Conservation (phyloP, 2,113 vertebrate species). For the Chaetorhynchus papuensis region DNA sequence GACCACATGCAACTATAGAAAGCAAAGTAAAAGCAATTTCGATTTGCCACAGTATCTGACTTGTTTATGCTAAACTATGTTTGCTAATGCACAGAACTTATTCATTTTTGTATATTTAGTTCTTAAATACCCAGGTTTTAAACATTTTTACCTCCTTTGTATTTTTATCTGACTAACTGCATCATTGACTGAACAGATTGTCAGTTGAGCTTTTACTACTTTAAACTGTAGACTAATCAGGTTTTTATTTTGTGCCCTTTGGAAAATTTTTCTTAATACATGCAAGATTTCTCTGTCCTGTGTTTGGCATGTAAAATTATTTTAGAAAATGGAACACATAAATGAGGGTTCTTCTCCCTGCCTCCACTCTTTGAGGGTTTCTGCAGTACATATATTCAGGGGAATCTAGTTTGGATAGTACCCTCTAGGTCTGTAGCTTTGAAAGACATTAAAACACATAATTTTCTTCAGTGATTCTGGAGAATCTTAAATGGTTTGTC, state of each 20-base stretch:
- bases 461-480: not conserved
- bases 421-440: not conserved
- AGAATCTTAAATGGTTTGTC: not conserved
- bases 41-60: not conserved
- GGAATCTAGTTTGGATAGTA: not conserved
- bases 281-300: not conserved
- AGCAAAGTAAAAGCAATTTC: not conserved
- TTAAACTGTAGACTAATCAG: not conserved
- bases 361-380: not conserved
- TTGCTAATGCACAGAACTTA: not conserved
- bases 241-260: not conserved
- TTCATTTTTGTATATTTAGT: not conserved
- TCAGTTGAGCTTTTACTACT: not conserved
- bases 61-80: not conserved
- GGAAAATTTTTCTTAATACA: not conserved
- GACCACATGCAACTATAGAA: not conserved
- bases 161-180: not conserved
- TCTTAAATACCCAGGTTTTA: not conserved
- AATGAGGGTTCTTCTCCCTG: not conserved
- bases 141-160: not conserved
- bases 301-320: not conserved
- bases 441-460: not conserved
- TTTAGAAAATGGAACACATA: not conserved
- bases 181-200: not conserved
- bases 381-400: not conserved